These are phyloP conservation scores for Nothoprocta pentlandii DNA, from an alignment of 2,113 vertebrate genomes.

Conservation along the genomic window DNA sequence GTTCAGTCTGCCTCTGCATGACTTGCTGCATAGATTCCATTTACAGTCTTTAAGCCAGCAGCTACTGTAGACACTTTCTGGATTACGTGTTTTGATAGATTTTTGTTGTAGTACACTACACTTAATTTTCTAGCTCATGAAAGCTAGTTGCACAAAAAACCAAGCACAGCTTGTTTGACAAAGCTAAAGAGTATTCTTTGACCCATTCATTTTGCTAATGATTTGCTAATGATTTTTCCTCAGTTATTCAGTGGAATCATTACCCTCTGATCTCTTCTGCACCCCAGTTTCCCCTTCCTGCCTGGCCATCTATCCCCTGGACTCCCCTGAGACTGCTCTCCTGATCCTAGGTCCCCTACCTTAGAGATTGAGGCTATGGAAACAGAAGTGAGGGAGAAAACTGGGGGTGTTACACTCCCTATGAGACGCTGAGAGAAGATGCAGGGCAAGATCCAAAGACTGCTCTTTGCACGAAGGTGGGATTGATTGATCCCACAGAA, in stretches of 20 bases:
- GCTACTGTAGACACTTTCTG: background rate
- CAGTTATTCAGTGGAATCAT: background rate
- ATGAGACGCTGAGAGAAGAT: background rate
- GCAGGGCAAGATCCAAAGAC: background rate
- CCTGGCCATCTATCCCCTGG: background rate
- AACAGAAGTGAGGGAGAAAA: background rate
- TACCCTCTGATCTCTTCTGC: background rate
- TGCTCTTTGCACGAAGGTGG: background rate
- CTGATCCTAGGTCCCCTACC: background rate
- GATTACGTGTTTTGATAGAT: background rate
- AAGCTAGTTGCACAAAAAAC: slow-evolving; percentile 13
- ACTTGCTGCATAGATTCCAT: background rate
- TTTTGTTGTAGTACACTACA: slow-evolving; percentile 65
- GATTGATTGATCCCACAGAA: background rate
- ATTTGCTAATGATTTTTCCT: background rate
- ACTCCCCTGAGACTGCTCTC: background rate
- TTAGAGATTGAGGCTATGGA: background rate
- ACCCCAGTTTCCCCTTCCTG: background rate
- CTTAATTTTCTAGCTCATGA: slow-evolving; percentile 21
- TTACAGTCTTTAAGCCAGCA: background rate
- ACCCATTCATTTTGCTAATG: background rate
- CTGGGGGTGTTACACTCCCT: background rate
- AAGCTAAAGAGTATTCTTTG: background rate
- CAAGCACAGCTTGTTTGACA: slow-evolving; percentile 2
- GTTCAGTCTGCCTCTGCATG: background rate